Evolutionary conservation across 2,888 invertebrate genomes (phyloP), one percentile per base, ranked within the genome.

Genomic region (Drosophila nr. perissopoda): DNA sequence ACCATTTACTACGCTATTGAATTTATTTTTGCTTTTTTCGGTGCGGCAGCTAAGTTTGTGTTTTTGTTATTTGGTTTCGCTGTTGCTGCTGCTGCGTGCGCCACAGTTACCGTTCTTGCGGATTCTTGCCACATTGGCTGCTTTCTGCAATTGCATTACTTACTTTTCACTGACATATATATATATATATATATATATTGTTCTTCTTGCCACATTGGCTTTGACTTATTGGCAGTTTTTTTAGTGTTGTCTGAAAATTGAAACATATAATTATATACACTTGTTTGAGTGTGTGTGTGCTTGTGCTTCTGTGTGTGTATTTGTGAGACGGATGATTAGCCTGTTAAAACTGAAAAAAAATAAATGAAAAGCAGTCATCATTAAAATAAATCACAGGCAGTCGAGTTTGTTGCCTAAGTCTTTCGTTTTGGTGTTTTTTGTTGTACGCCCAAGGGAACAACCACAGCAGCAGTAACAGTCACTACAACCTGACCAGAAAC

Each of bases 1-100:
- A 90, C 86, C 87, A 88, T 88, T 90, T 87, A 88, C 80, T 87
- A 88, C 80, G 87, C 85, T 89, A 83, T 81, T 89, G 81, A 76
- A 89, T 79, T 81, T 77, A 78, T 74, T 68, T 87, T 71, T 73
- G 66, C 25, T 46, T 8, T 68, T 83, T 75, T 74, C 69, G 81
- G 73, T 71, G 74, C 84, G 82, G 58, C 72, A 33, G 51, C 69
- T 46, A 61, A 73, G 73, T 67, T 69, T 42, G 61, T 64, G 46
- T 52, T 59, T 56, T 52, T 52, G 51, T 56, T 56, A 52, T 54
- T 38, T 53, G 46, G 34, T 46, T 52, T 34, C 36, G 10, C 57
- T 49, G 31, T 58, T 21, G 62, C 64, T 59, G 51, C 33, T 70
- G 67, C 69, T 85, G 84, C 81, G 89, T 89, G 83, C 67, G 81